Percentiles rank a stretch among this genome's conserved stretches.
Conservation (phyloP, 2,113 vertebrate species). For the Oreochromis spilurus region DNA sequence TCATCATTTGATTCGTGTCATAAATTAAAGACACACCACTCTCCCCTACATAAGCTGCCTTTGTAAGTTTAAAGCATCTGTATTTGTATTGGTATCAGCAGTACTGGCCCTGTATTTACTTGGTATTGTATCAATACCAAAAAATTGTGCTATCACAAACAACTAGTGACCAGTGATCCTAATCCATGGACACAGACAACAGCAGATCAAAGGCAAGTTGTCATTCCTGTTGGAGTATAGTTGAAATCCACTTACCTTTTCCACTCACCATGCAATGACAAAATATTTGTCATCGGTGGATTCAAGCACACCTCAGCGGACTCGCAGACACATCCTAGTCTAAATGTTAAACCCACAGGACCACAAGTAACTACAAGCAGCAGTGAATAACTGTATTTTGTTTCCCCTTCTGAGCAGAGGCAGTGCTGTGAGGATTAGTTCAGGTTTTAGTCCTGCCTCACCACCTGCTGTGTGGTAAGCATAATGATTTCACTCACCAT, state of each 20-base stretch:
- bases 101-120: not conserved
- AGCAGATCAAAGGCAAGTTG: not conserved
- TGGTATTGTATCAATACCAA: not conserved
- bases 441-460: conserved; percentile 36
- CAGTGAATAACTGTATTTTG: not conserved
- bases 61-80: not conserved
- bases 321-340: not conserved
- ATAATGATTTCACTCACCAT: conserved; percentile 19
- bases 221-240: not conserved
- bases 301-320: not conserved
- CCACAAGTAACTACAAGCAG: conserved; percentile 3
- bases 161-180: not conserved
- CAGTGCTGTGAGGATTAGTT: conserved; percentile 27
- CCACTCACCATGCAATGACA: too few species aligned
- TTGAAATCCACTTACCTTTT: not conserved
- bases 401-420: not conserved
- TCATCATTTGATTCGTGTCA: not conserved
- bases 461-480: conserved; percentile 35
- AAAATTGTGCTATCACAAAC: not conserved
- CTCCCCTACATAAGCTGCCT: not conserved
- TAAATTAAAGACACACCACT: not conserved
- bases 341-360: not conserved
- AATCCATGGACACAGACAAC: not conserved
- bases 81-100: not conserved
- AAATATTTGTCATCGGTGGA: not conserved